phyloP scores from a whole-genome alignment of 2,888 invertebrate genomes.

The Emmelina monodactyla region DNA sequence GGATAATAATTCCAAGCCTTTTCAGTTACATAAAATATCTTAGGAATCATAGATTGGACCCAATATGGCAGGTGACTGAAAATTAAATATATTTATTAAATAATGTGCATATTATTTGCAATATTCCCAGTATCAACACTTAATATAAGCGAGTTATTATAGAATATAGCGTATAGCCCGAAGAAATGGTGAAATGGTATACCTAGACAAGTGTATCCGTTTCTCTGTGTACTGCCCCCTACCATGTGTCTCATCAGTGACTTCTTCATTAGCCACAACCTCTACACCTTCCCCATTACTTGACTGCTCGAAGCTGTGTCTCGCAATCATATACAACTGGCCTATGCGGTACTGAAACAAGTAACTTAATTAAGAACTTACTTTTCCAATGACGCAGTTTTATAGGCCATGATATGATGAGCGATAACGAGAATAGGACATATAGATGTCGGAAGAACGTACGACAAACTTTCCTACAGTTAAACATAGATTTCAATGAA shows the following conservation, averaged over 20 bases:
- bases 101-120: background rate
- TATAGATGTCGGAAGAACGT: too few relatives aligned
- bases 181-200: slow-evolving; percentile 4
- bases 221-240: slow-evolving; percentile 91
- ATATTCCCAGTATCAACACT: too few relatives aligned
- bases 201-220: slow-evolving; percentile 89
- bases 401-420: too few relatives aligned
- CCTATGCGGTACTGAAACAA: slow-evolving; percentile 92
- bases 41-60: slow-evolving; percentile 86
- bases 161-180: background rate
- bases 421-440: too few relatives aligned
- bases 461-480: too few relatives aligned
- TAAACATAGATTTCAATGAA: too few relatives aligned
- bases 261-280: slow-evolving; percentile 83
- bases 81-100: slow-evolving; percentile 19
- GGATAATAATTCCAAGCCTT: slow-evolving; percentile 97
- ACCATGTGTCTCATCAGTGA: slow-evolving; percentile 80
- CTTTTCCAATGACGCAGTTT: too few relatives aligned
- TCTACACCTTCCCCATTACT: slow-evolving; percentile 91
- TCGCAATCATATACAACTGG: slow-evolving; percentile 93
- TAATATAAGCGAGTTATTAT: too few relatives aligned
- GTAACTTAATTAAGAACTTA: too few relatives aligned
- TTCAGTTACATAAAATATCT: slow-evolving; percentile 91
- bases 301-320: slow-evolving; percentile 91
- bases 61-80: slow-evolving; percentile 87